Base-by-base conservation (phyloP, 2,797 vertebrate genomes). In the Florisuga fusca region DNA sequence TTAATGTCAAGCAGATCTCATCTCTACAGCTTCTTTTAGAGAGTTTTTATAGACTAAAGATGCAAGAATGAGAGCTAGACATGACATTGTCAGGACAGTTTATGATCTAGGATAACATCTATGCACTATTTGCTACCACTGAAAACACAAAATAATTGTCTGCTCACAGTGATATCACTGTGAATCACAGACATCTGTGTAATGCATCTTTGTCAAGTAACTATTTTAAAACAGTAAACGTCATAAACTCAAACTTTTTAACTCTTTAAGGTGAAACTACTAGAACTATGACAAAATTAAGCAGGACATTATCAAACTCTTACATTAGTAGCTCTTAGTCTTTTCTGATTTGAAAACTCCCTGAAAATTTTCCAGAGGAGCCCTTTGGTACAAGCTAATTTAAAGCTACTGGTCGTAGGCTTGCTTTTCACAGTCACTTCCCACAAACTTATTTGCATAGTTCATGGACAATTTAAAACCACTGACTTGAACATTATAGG, bases 371-470 rank as follows among this genome's bases (percentile, higher is more conserved):
- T 93, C n/a, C 71, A 96, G 34, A 89, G 69, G 38, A 79, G 76
- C 12, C 15, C 34, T 76, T 55, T 31, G 55, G 26, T 36, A 64
- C 12, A 50, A 87, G 63, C 36, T 71, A 82, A 93, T 87, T 80
- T 79, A 87, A 89, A 89, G 34, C 48, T 93, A 71, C 57, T 84
- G 81, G 79, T 76, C 0, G 27, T 59, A 85, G 77, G 81, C 55
- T 62, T 84, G 38, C 58, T 92, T 68, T 93, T 62, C 74, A 64
- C 55, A 94, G 58, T 53, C 50, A 81, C 90, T 84, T 91, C 79
- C 91, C 84, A 95, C 91, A 12, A 82, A 84, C 58, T 89, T 54
- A 87, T 87, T 87, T 96, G 72, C 91, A 92, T 92, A 92, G 72
- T 58, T 89, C 78, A 87, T 25, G 75, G 81, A 77, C 68, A 85